phyloP scores from a whole-genome alignment of 1,140 invertebrate species.

The Diploscapter pachys region DNA sequence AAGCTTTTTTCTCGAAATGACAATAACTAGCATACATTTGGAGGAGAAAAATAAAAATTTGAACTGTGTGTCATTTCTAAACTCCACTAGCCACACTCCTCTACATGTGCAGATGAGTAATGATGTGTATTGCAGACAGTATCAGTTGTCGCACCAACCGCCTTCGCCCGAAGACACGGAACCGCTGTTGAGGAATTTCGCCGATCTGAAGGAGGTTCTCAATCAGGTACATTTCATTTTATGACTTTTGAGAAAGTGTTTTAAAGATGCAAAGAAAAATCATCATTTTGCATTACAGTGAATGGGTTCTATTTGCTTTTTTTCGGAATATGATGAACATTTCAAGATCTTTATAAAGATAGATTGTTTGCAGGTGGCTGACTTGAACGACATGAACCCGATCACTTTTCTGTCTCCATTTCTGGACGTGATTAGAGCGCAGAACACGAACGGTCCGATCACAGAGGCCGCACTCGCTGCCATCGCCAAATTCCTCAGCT shows the following conservation, averaged over 20 bases:
- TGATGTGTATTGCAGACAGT: slow-evolving; percentile 3
- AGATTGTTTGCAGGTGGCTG: slow-evolving; percentile 25
- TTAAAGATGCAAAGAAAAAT: not conserved
- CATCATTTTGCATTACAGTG: not conserved
- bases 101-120: not conserved
- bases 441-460: slow-evolving; percentile 42
- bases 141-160: slow-evolving; percentile 26
- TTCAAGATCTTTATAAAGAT: slow-evolving; percentile 12
- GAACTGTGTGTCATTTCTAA: too few species aligned
- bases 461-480: slow-evolving; percentile 37
- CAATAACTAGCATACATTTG: too few species aligned
- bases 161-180: slow-evolving; percentile 35
- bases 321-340: not conserved
- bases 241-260: not conserved
- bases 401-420: slow-evolving; percentile 40
- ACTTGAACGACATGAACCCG: slow-evolving; percentile 42
- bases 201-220: slow-evolving; percentile 39
- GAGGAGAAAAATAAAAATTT: too few species aligned
- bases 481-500: slow-evolving; percentile 38
- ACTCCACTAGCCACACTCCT: too few species aligned
- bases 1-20: slow-evolving; percentile 2
- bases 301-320: not conserved
- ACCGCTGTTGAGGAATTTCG: slow-evolving; percentile 38
- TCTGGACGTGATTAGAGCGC: slow-evolving; percentile 37
- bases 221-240: slow-evolving; percentile 21